Evolutionary conservation across 2,888 invertebrate genomes (phyloP), one percentile per base, ranked within the genome.

Genomic region (Pterobdella sp.): DNA sequence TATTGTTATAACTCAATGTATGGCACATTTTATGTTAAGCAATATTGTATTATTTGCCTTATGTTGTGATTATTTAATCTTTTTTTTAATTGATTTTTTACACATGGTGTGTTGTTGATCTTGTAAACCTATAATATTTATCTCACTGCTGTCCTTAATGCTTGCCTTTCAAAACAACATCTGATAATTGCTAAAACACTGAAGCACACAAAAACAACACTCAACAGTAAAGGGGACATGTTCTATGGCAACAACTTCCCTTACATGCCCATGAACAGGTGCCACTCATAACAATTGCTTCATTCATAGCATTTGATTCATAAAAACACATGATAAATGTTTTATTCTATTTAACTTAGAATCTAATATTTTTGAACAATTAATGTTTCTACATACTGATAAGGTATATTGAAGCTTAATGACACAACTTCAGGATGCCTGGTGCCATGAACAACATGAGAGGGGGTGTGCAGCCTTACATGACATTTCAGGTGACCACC

Each of bases 231-330:
- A 26, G 60, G 60, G 4, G 60, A 56, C 60, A 18, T 56, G 7
- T n/a, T 56, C 26, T 56, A 56, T 22, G n/a, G 22, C 10, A 42
- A 42, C 49, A 42, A 42, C 49, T 42, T 14, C 49, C 49, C 49
- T 42, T 42, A 56, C 60, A 56, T 56, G 60, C 60, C 60, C 26
- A 26, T 56, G n/a, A 56, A 56, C n/a, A 56, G 60, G 60, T 56
- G 60, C 4, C 4, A 18, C 42, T 42, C 7, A 14, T 42, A 42
- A 14, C 18, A 42, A 14, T 42, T 42, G 42, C 18, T 14, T 42
- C 18, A 42, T 42, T 42, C 42, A 14, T 42, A 42, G 7, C 18
- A 42, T 42, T 42, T 18, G 7, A 14, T 14, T 42, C 18, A 42
- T 42, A 14, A 7, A 14, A 42, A 18, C 18, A 14, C 7, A 14